Conservation (phyloP, 2,797 vertebrate genomes). For the Trichosurus vulpecula region DNA sequence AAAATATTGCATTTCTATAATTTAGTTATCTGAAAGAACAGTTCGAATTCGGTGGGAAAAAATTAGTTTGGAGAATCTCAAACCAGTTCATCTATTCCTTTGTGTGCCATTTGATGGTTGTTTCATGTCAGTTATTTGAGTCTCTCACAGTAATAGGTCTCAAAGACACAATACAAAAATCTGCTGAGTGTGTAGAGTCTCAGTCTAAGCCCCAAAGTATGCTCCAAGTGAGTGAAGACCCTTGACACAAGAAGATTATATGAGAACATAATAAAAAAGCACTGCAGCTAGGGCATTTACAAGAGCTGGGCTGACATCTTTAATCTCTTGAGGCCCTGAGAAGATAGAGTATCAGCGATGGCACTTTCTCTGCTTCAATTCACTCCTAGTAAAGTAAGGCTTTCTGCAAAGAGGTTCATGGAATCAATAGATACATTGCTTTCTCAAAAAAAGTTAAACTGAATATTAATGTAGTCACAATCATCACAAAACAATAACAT, state of each 20-base stretch:
- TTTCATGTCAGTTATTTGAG: constrained; percentile 60
- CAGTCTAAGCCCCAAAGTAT: constrained; percentile 62
- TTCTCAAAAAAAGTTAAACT: constrained; percentile 48
- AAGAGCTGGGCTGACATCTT: constrained; percentile 67
- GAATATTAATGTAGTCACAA: constrained; percentile 31
- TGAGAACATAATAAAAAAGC: constrained; percentile 77
- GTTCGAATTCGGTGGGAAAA: constrained; percentile 47
- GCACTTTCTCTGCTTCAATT: constrained; percentile 61
- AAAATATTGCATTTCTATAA: constrained; percentile 48
- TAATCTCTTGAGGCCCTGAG: constrained; percentile 67
- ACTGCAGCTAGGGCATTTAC: constrained; percentile 68
- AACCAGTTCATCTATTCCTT: constrained; percentile 59
- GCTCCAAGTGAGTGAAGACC: constrained; percentile 73
- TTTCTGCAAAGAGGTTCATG: constrained; percentile 41
- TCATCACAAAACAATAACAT: constrained; percentile 41
- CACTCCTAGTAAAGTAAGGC: constrained; percentile 38
- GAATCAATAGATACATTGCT: constrained; percentile 42
- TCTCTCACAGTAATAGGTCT: constrained; percentile 49
- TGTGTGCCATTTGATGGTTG: constrained; percentile 46
- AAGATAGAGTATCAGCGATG: constrained; percentile 55
- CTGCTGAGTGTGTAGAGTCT: constrained; percentile 60
- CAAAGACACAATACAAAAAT: constrained; percentile 73
- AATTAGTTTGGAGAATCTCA: constrained; percentile 48
- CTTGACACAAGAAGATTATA: constrained; percentile 76
- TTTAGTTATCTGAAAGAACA: constrained; percentile 47